Percentiles rank a stretch among this genome's conserved stretches.
Conservation (phyloP, 2,888 invertebrate species). For the Imbricaverruca yamaguchii region DNA sequence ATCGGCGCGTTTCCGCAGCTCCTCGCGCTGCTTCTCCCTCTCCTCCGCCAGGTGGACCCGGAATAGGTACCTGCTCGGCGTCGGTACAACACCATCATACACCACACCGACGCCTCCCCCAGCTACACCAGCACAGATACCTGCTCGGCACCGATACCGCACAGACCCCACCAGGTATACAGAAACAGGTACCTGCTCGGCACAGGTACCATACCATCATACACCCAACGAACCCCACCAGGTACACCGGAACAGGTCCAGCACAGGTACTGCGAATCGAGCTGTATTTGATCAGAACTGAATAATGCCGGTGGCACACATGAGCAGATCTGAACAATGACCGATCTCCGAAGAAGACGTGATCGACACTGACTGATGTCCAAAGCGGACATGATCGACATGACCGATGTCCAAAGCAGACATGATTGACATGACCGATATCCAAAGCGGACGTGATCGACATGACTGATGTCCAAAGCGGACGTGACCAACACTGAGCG, state of each 20-base stretch:
- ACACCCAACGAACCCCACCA: not conserved
- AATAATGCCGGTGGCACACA: too few relatives aligned
- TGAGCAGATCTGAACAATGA: too few relatives aligned
- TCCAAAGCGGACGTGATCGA: too few relatives aligned
- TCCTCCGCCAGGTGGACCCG: conserved; percentile 69
- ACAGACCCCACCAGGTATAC: conserved; percentile 44
- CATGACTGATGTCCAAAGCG: too few relatives aligned
- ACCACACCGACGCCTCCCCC: too few relatives aligned
- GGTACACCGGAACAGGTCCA: not conserved
- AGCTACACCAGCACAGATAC: not conserved
- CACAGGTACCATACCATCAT: not conserved
- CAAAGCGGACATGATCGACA: too few relatives aligned
- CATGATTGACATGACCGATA: too few relatives aligned
- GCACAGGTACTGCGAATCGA: not conserved
- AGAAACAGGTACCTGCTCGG: not conserved
- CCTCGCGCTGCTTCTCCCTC: conserved; percentile 60
- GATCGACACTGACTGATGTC: too few relatives aligned
- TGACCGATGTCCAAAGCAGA: too few relatives aligned
- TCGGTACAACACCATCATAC: conserved; percentile 37
- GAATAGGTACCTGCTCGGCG: conserved; percentile 69
- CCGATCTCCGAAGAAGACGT: too few relatives aligned
- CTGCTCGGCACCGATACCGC: not conserved
- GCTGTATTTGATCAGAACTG: not conserved
- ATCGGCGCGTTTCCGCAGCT: conserved; percentile 50
- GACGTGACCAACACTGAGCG: too few relatives aligned